Conservation (phyloP, 1,140 invertebrate species). For the Papilio machaon region DNA sequence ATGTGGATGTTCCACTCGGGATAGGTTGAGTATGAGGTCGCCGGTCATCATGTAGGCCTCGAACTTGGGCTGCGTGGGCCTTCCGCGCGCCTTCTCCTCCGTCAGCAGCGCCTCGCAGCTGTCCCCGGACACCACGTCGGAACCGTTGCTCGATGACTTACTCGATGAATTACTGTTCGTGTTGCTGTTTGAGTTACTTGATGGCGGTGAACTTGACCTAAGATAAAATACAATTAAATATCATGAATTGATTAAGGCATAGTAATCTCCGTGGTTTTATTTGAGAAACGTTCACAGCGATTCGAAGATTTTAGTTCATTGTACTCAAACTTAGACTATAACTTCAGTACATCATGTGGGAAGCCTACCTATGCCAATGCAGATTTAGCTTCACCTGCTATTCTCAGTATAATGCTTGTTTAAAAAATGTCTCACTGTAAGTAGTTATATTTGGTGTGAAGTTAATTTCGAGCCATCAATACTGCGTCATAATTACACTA, state of each 20-base stretch:
- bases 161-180: conserved; percentile 67
- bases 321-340: too few species aligned
- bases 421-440: background rate
- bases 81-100: conserved; percentile 55
- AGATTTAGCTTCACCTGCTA: too few species aligned
- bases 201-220: conserved; percentile 66
- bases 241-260: too few species aligned
- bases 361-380: too few species aligned
- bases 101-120: conserved; percentile 71
- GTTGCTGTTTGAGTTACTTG: conserved; percentile 65
- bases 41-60: conserved; percentile 99
- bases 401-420: too few species aligned
- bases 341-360: too few species aligned
- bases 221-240: conserved; percentile 23
- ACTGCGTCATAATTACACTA: background rate
- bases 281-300: too few species aligned
- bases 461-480: conserved; percentile 17
- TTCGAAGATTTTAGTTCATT: too few species aligned
- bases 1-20: conserved; percentile 84
- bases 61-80: conserved; percentile 82
- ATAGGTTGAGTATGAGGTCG: conserved; percentile 95
- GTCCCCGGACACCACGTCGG: conserved; percentile 69
- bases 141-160: conserved; percentile 73
- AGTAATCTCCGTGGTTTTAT: too few species aligned
- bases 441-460: conserved; percentile 27